Percentiles rank a stretch among this genome's conserved stretches.
phyloP scores from a whole-genome alignment of 2,888 invertebrate genomes.

The Netelia fuscicornis region DNA sequence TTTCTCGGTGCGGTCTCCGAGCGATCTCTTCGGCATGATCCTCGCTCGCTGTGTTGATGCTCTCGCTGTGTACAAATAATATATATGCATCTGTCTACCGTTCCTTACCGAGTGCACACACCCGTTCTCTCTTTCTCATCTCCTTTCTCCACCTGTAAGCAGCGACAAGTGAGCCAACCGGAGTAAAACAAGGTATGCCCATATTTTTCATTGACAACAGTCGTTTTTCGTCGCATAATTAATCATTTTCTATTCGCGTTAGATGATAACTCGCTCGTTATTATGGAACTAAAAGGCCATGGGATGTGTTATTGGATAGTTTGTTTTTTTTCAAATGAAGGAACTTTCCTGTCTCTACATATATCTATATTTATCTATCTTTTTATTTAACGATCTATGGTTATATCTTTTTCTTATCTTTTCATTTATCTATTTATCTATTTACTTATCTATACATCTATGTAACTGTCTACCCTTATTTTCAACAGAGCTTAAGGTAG shows the following conservation, averaged over 20 bases:
- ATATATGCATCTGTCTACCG: conserved; percentile 1
- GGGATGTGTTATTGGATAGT: neutral
- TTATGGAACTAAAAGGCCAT: neutral
- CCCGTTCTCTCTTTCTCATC: conserved; percentile 61
- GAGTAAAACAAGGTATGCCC: conserved; percentile 42
- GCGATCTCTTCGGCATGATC: conserved; percentile 44
- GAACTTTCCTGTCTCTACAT: too few relatives aligned
- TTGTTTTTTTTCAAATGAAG: too few relatives aligned
- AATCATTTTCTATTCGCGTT: conserved; percentile 2
- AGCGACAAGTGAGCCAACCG: conserved; percentile 34
- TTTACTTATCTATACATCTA: neutral
- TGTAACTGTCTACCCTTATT: neutral
- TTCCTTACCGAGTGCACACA: neutral
- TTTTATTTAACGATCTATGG: too few relatives aligned
- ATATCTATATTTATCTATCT: too few relatives aligned
- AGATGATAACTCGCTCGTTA: neutral
- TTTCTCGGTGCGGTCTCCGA: conserved; percentile 60
- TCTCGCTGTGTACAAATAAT: conserved; percentile 13
- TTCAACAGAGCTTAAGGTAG: too few relatives aligned
- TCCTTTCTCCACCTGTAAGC: conserved; percentile 69
- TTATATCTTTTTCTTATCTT: too few relatives aligned
- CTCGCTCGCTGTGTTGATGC: conserved; percentile 30
- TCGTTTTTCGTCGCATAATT: conserved; percentile 5
- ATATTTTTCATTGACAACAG: conserved; percentile 37
- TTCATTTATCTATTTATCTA: too few relatives aligned